These are phyloP conservation scores for Ladona fulva DNA, from an alignment of 1,140 invertebrate genomes.

Conservation along the genomic window DNA sequence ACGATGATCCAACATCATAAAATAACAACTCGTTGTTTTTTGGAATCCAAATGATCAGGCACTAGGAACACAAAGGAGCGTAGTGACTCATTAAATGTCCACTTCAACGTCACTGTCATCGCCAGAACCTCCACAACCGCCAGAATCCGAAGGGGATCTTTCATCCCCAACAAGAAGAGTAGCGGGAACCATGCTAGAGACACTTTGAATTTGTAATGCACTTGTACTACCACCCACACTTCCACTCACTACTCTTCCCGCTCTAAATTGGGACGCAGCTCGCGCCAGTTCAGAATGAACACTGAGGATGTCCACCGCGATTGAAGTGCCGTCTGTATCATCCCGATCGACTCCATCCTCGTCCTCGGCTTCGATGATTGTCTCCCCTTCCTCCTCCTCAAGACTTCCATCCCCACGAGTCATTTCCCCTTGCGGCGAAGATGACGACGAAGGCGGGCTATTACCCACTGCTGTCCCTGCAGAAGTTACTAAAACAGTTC, in stretches of 20 bases:
- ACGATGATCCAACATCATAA: no score
- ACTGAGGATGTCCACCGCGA: slow-evolving; percentile 40
- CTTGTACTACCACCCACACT: background rate
- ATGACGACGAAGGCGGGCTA: background rate
- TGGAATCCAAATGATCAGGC: background rate
- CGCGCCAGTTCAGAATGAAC: slow-evolving; percentile 34
- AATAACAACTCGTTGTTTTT: no score
- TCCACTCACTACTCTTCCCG: background rate
- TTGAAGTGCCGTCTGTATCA: slow-evolving; percentile 16
- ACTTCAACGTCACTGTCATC: slow-evolving; percentile 42
- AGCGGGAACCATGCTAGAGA: slow-evolving; percentile 38
- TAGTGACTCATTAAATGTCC: slow-evolving; percentile 32
- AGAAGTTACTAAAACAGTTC: background rate
- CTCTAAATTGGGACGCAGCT: background rate
- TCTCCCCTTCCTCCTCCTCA: background rate
- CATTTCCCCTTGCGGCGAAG: background rate
- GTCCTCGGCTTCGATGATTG: background rate
- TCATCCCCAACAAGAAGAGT: slow-evolving; percentile 41
- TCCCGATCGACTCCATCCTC: background rate
- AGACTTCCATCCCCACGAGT: background rate
- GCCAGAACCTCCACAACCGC: slow-evolving; percentile 40
- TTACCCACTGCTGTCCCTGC: background rate
- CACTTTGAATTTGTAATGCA: slow-evolving; percentile 36
- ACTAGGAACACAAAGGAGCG: background rate
- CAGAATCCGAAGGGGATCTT: slow-evolving; percentile 36